Evolutionary conservation across 2,113 vertebrate genomes (phyloP).

Genomic region (Hypocryptadius cinnamomeus): DNA sequence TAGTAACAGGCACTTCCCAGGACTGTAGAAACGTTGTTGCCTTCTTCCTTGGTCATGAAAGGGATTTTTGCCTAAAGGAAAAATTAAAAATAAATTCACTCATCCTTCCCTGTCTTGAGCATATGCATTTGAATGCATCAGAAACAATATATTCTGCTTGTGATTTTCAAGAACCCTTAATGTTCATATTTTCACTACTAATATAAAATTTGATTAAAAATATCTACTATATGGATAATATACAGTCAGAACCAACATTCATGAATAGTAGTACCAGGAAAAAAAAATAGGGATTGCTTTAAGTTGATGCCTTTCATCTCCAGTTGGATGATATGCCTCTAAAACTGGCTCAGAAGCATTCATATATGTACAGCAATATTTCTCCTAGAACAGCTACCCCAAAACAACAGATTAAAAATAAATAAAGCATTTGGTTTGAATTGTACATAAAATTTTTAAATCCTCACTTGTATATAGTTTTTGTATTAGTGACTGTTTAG

Average conservation of each 20-base stretch:
- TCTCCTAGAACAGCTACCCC: background rate
- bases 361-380: background rate
- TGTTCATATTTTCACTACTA: background rate
- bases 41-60: background rate
- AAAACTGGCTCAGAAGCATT: background rate
- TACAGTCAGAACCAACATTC: background rate
- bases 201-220: background rate
- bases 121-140: background rate
- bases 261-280: background rate
- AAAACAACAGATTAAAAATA: background rate
- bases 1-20: background rate
- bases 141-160: background rate
- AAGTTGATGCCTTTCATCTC: background rate
- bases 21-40: background rate
- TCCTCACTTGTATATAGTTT: background rate
- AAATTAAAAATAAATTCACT: background rate
- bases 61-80: background rate
- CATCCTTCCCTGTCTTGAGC: background rate
- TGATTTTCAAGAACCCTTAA: background rate
- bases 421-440: background rate
- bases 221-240: background rate
- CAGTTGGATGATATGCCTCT: background rate
- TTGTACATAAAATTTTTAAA: background rate
- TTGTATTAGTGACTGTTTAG: background rate
- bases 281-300: background rate